Evolutionary conservation across 2,888 invertebrate genomes (phyloP), one percentile per base, ranked within the genome.

Genomic region (Zeuzera pyrina): DNA sequence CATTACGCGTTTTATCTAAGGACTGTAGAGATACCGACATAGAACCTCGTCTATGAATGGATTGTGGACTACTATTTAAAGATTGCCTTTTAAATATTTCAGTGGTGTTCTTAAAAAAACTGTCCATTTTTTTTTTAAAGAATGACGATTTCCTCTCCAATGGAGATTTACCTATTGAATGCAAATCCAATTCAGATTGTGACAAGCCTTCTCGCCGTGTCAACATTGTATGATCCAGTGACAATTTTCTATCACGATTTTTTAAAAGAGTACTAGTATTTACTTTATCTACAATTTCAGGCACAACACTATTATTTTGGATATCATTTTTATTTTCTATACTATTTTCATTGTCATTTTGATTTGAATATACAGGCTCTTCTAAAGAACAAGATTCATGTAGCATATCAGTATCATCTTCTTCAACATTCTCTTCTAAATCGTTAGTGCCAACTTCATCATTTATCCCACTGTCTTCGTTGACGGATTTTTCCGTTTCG

Each of bases 71-170:
- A 30, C 43, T 41, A 30, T 35, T 35, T 12, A 42, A 35, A 1
- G 77, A 65, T 28, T 76, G 72, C 12, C 60, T 61, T 41, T 67
- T 72, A 32, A 83, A 83, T 36, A 78, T 66, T 47, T 79, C 78
- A 1, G 78, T 69, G 0, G 83, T 81, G 37, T 83, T 83, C 36
- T 64, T 76, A 6, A 81, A 49, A 41, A 83, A 79, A 45, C 70
- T 81, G 15, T 79, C 77, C 71, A 81, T 67, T 48, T 72, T 81
- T 39, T 81, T 81, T 30, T 65, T 59, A 36, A 81, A 83, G 48
- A 81, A 81, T 2, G 83, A 81, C 1, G 79, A 76, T 54, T 83
- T 83, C 14, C 79, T 56, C 42, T 79, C 76, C 7, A 83, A 41
- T 7, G 78, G 77, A 6, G 60, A 69, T 47, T 78, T 81, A 3